Conservation (phyloP, 2,888 invertebrate species). For the Zonitis immaculata region DNA sequence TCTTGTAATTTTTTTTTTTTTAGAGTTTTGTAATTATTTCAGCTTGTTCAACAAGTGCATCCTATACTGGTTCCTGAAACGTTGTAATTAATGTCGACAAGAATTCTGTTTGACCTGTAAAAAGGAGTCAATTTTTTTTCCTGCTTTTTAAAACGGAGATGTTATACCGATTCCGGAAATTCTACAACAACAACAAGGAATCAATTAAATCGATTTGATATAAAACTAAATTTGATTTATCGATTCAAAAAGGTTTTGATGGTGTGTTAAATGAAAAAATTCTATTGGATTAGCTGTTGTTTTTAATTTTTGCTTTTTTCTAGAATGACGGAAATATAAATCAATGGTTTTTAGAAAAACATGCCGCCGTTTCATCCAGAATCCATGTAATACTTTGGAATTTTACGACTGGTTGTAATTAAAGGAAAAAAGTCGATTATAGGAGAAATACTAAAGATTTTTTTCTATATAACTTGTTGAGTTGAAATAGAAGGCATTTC, state of each 20-base stretch:
- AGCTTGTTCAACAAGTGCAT: neutral
- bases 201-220: neutral
- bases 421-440: no score
- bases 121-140: no score
- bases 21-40: neutral
- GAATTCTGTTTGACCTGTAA: no score
- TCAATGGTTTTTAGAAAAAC: conserved; percentile 15
- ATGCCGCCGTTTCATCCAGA: conserved; percentile 15
- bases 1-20: no score
- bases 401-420: conserved; percentile 19
- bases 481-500: neutral
- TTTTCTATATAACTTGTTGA: conserved; percentile 18
- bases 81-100: neutral
- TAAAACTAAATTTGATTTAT: neutral
- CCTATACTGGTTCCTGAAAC: neutral
- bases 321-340: conserved; percentile 19
- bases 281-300: neutral
- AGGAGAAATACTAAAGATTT: conserved; percentile 18
- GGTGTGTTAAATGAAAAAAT: neutral
- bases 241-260: neutral
- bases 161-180: neutral
- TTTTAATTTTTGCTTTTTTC: neutral
- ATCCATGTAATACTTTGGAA: conserved; percentile 11
- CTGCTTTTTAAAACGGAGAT: no score
- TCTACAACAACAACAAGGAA: neutral